Evolutionary conservation across 2,797 vertebrate species (phyloP).

Genomic region (Sebastes matsubarae): DNA sequence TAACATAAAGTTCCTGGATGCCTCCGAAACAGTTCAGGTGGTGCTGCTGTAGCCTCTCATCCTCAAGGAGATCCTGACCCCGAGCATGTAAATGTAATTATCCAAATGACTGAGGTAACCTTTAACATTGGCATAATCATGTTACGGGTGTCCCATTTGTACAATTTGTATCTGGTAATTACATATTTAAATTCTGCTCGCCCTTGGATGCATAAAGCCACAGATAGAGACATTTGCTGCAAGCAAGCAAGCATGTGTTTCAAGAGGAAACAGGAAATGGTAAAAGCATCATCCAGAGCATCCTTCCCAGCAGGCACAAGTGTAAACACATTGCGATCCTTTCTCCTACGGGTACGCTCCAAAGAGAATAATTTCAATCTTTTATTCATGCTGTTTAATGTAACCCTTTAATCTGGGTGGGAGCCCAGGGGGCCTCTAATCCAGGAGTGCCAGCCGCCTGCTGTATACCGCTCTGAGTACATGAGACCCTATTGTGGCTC

Average conservation of each 20-base stretch:
- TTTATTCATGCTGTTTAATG: slow-evolving; percentile 87
- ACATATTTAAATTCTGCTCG: slow-evolving; percentile 58
- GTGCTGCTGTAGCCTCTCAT: slow-evolving; percentile 8
- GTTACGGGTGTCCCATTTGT: slow-evolving; percentile 56
- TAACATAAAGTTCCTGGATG: slow-evolving; percentile 52
- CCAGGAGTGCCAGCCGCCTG: slow-evolving; percentile 72
- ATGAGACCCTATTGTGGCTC: slow-evolving; percentile 78
- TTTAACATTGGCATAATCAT: slow-evolving; percentile 61
- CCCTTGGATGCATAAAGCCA: slow-evolving; percentile 36
- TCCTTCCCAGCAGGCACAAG: slow-evolving; percentile 28
- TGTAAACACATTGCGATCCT: slow-evolving; percentile 60
- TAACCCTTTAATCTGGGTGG: slow-evolving; percentile 87
- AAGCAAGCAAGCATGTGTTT: slow-evolving; percentile 15
- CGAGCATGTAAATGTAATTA: slow-evolving; percentile 67
- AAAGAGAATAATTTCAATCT: slow-evolving; percentile 84
- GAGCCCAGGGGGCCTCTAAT: slow-evolving; percentile 83
- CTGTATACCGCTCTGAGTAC: slow-evolving; percentile 67
- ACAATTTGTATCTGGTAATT: slow-evolving; percentile 67
- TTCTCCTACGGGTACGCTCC: slow-evolving; percentile 59
- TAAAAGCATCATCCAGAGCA: slow-evolving; percentile 34
- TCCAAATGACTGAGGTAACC: slow-evolving; percentile 70
- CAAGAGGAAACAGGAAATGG: slow-evolving; percentile 35
- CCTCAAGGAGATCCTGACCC: slow-evolving; percentile 54
- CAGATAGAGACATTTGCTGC: slow-evolving; percentile 30
- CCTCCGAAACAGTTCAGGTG: slow-evolving; percentile 38